These are phyloP conservation scores for Notamacropus eugenii DNA, from an alignment of 2,797 vertebrate genomes.

Conservation along the genomic window DNA sequence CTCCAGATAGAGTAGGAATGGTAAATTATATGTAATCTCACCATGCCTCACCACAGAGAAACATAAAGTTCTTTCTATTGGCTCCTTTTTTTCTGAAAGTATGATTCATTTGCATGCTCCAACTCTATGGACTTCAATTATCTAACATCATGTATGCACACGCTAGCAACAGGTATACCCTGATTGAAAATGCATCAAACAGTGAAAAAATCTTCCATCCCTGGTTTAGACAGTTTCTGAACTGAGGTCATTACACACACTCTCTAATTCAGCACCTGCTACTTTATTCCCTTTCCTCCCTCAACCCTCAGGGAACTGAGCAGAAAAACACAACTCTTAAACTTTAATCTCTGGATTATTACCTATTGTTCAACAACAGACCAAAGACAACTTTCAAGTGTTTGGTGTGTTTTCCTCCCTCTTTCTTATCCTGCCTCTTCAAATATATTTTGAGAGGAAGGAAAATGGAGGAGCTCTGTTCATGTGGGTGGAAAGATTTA, in stretches of 20 bases:
- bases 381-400: conserved; percentile 22
- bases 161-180: neutral
- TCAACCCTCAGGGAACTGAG: neutral
- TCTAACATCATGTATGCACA: conserved; percentile 6
- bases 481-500: conserved; percentile 53
- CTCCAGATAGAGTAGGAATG: conserved; percentile 28
- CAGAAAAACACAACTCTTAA: conserved; percentile 23
- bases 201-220: neutral
- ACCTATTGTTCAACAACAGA: neutral
- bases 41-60: neutral
- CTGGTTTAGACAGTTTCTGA: neutral
- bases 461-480: conserved; percentile 25
- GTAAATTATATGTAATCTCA: neutral
- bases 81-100: conserved; percentile 2
- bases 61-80: neutral
- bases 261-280: conserved; percentile 30
- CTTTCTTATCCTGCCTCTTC: neutral
- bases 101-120: neutral
- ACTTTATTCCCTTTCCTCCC: conserved; percentile 3
- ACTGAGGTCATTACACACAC: neutral
- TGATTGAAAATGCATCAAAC: neutral
- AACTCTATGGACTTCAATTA: neutral
- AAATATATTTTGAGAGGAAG: neutral
- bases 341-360: conserved; percentile 43
- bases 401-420: neutral